Conservation (phyloP, 2,888 invertebrate species). For the Ditylenchus weischeri region DNA sequence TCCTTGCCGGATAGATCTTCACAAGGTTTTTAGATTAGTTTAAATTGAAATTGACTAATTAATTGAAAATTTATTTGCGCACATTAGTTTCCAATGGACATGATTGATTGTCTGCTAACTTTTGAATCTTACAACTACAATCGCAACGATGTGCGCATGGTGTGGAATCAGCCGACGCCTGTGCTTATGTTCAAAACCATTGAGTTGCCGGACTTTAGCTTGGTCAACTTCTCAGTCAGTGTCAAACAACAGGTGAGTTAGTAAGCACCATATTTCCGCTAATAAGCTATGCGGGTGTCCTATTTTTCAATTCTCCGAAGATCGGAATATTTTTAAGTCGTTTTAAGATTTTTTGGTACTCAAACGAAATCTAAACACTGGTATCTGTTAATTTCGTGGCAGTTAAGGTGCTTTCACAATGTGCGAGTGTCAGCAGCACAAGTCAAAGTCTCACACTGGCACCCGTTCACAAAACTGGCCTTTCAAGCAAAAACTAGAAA, state of each 20-base stretch:
- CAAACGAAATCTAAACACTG: too few species aligned
- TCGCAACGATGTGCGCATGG: conserved; percentile 40
- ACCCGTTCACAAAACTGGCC: too few species aligned
- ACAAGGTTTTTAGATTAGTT: conserved; percentile 29
- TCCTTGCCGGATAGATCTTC: conserved; percentile 55
- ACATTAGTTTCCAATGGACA: conserved; percentile 53
- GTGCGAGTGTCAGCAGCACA: too few species aligned
- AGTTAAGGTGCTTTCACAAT: too few species aligned
- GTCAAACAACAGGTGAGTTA: conserved; percentile 35
- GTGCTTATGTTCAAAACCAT: conserved; percentile 51
- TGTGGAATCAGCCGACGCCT: conserved; percentile 39
- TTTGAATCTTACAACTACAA: conserved; percentile 59
- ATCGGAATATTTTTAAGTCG: too few species aligned
- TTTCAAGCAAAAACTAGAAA: too few species aligned
- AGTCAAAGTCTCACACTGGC: too few species aligned
- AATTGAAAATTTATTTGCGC: neutral
- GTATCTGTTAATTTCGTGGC: too few species aligned
- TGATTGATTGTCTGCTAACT: conserved; percentile 46
- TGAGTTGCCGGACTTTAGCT: conserved; percentile 47
- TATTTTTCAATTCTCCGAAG: too few species aligned
- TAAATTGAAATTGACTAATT: neutral
- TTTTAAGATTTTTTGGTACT: too few species aligned
- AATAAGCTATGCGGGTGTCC: too few species aligned
- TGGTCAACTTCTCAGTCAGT: conserved; percentile 47
- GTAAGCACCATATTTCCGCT: neutral